Conservation (phyloP, 2,888 invertebrate species). For the Thereva unica region DNA sequence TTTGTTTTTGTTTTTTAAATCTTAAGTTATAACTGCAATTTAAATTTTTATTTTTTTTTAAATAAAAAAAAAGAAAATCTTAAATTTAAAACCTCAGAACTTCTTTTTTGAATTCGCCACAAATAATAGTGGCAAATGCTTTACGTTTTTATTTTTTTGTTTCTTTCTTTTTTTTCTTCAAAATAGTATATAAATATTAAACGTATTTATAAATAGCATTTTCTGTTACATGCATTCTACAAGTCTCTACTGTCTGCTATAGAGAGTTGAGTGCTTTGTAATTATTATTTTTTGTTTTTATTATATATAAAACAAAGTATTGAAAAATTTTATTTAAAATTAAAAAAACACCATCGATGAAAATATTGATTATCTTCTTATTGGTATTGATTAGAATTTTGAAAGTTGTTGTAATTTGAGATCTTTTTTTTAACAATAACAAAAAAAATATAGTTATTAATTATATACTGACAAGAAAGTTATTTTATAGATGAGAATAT, state of each 20-base stretch:
- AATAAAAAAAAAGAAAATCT: slow-evolving; percentile 33
- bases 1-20: slow-evolving; percentile 2
- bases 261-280: slow-evolving; percentile 41
- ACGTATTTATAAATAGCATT: slow-evolving; percentile 24
- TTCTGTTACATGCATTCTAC: slow-evolving; percentile 39
- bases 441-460: no score
- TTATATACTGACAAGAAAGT: no score
- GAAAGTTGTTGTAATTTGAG: no score
- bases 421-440: no score
- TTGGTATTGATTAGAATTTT: no score
- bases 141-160: no score
- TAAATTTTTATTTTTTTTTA: slow-evolving; percentile 27
- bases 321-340: not conserved
- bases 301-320: not conserved
- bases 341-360: not conserved
- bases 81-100: slow-evolving; percentile 34
- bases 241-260: slow-evolving; percentile 43
- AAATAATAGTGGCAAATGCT: slow-evolving; percentile 26
- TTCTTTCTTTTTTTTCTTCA: not conserved
- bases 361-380: no score
- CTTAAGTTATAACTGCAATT: slow-evolving; percentile 12
- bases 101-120: slow-evolving; percentile 35
- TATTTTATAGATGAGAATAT: no score
- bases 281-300: slow-evolving; percentile 2
- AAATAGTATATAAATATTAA: not conserved